Evolutionary conservation across 2,888 invertebrate species (phyloP).

Genomic region (Anagyrus pseudococci): DNA sequence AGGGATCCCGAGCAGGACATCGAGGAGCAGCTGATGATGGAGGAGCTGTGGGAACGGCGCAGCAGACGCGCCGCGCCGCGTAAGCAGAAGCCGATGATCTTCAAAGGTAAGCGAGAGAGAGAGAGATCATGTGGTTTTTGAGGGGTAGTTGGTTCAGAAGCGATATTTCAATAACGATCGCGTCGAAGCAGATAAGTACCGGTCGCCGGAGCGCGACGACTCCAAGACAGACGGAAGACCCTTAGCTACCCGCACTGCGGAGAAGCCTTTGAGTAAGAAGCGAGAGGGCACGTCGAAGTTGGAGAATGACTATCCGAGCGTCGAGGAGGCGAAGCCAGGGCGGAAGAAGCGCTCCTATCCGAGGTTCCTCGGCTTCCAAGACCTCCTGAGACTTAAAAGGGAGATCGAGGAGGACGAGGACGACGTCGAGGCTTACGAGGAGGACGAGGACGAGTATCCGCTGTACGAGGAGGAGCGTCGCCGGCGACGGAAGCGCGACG

Average conservation of each 20-base stretch:
- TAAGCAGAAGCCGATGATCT: slow-evolving; percentile 16
- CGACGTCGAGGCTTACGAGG: slow-evolving; percentile 8
- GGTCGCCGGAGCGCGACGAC: slow-evolving; percentile 48
- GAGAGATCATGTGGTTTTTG: background rate
- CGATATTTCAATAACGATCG: background rate
- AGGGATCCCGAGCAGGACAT: slow-evolving; percentile 40
- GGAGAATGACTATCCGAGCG: too few species aligned
- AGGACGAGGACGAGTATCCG: slow-evolving; percentile 2
- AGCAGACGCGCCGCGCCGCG: background rate
- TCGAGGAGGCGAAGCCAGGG: slow-evolving; percentile 41
- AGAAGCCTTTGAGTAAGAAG: slow-evolving; percentile 52
- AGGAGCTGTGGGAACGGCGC: slow-evolving; percentile 27
- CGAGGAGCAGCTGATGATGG: slow-evolving; percentile 37
- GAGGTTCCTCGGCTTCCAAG: slow-evolving; percentile 13
- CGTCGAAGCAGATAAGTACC: slow-evolving; percentile 15
- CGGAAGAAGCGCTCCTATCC: slow-evolving; percentile 43
- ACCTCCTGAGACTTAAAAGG: slow-evolving; percentile 49
- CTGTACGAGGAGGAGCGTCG: slow-evolving; percentile 24
- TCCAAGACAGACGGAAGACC: slow-evolving; percentile 51
- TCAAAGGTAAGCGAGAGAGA: slow-evolving; percentile 5
- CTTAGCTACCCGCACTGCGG: slow-evolving; percentile 41
- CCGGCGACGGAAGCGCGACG: slow-evolving; percentile 46
- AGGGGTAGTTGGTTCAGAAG: background rate
- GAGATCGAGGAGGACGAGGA: slow-evolving; percentile 40
- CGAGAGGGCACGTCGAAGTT: too few species aligned